Evolutionary conservation across 2,888 invertebrate species (phyloP), one percentile per base, ranked within the genome.

Genomic region (Rhagium mordax): DNA sequence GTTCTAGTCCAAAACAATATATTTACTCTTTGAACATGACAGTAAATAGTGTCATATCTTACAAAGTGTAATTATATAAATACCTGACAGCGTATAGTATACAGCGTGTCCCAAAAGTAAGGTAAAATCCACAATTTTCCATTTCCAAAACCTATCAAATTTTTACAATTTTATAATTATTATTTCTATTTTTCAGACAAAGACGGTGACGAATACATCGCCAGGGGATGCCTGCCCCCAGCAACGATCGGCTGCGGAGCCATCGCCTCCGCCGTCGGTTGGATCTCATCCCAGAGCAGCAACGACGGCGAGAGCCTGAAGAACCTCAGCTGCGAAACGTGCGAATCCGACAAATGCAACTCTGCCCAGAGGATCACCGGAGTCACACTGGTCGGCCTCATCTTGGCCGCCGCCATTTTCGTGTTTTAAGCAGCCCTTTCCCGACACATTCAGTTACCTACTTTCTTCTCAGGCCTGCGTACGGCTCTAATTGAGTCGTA

Each of bases 331-430:
- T 86, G 86, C 75, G 80, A 74, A 66, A 83, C 84, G 33, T 86
- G 86, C 78, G 82, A 84, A 51, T 79, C 80, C 4, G 86, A 86
- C 68, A 84, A 85, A 68, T 86, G 86, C 72, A 86, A 86, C 67
- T 84, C 86, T 2, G 85, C 86, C 29, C 55, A 65, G 67, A 82
- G 71, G 64, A 68, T 76, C 33, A 73, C 78, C 24, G 80, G 74
- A 75, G 77, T 80, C 61, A 79, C 84, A 4, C 57, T 85, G 20
- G 21, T 84, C 27, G 84, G 83, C 29, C 61, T 86, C 13, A 29
- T 85, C 16, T 68, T 84, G 21, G 85, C 85, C 5, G 75, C 82
- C 48, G 66, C 84, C 10, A 79, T 82, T 49, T 86, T 85, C 78
- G 64, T 85, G 24, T 80, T 86, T 65, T 86, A 86, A 85, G 21